Base-by-base conservation (phyloP, 2,888 invertebrate genomes). In the Hydroisotoma schaefferi region DNA sequence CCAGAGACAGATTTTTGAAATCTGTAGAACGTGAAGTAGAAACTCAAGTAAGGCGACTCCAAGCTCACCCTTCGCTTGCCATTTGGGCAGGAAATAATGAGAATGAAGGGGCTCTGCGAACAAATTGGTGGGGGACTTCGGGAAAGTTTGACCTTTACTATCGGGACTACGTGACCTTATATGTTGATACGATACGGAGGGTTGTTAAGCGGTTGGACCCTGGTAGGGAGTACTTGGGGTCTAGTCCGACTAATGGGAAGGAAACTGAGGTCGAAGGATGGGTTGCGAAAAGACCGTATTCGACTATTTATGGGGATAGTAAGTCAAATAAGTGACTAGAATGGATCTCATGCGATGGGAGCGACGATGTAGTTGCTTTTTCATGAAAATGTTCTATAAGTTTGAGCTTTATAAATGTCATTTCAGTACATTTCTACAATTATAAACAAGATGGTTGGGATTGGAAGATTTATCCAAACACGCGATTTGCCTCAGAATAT, bases 171-270 rank as follows among this genome's bases (percentile, higher is more conserved):
- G 77, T 89, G 0, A 83, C 84, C 73, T 80, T 98, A 0, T 98
- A 97, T 74, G 85, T 88, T 0, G 81, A 86, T 38, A 85, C 86
- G 0, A 84, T 94, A 2, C 82, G 82, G 73, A 81, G 81, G 2
- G 82, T 86, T 38, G 83, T 89, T 0, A 75, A 81, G 27, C 75
- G 77, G 6, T 75, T 84, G 27, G 88, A 90, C 73, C 77, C 80
- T 0, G 80, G 80, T 0, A 79, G 88, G 64, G 81, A 84, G 0
- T 93, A 85, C 74, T 75, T 94, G 5, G 83, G 87, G 0, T 97
- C 97, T 0, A 95, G 94, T 75, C 98, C 98, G 0, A 88, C 90
- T 0, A 93, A 95, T 77, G 94, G 93, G 1, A 74, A 82, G 1
- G 78, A 84, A 73, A 85, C 87, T 0, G 85, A 85, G 68, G 75